Percentiles rank a stretch among this genome's conserved stretches.
phyloP scores from a whole-genome alignment of 2,113 vertebrate genomes.

The Terrapene triunguis region DNA sequence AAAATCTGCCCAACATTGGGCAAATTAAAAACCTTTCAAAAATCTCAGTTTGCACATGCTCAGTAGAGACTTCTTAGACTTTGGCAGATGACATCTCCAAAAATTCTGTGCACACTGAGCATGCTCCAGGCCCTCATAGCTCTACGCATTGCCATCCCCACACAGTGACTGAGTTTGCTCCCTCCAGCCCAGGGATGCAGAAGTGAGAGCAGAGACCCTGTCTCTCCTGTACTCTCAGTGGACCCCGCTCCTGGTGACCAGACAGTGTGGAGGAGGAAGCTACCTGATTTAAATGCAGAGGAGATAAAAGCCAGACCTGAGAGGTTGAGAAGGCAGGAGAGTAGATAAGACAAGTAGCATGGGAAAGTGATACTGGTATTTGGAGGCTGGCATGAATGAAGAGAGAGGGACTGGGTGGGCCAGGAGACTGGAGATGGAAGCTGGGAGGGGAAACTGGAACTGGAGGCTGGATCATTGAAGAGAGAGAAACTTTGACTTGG shows the following conservation, averaged over 20 bases:
- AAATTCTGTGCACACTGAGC: background rate
- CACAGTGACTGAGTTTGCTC: background rate
- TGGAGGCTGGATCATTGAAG: background rate
- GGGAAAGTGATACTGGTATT: background rate
- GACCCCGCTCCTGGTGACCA: background rate
- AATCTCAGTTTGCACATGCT: background rate
- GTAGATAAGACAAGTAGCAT: background rate
- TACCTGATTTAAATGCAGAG: background rate
- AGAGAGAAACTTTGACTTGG: background rate
- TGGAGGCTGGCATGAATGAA: too few relatives aligned
- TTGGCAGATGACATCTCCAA: background rate
- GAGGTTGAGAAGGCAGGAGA: background rate
- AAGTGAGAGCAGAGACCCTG: background rate
- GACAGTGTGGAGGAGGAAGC: background rate
- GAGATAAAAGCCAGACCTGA: background rate
- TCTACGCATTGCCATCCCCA: background rate
- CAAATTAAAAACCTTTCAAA: background rate
- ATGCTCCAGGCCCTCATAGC: background rate
- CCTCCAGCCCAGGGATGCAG: background rate
- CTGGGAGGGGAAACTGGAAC: background rate
- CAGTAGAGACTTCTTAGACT: background rate
- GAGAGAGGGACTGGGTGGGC: background rate
- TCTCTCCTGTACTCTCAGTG: background rate
- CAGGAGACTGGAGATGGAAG: background rate
- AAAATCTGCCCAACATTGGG: background rate